Evolutionary conservation across 2,797 vertebrate genomes (phyloP).

Genomic region (Neopelma chrysocephalum): DNA sequence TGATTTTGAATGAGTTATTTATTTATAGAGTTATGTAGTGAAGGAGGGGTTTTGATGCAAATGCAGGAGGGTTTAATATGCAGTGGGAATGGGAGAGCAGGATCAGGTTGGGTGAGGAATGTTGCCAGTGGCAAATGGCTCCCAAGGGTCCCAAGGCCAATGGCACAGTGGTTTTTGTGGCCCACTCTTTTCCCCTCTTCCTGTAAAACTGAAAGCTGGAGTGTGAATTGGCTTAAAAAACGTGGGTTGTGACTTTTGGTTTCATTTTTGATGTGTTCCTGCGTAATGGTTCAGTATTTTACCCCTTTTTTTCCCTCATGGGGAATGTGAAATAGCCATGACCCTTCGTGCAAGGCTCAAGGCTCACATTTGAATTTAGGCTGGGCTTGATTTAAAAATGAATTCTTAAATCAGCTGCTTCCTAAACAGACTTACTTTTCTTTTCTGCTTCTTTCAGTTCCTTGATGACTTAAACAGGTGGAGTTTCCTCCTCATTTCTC

Average conservation of each 20-base stretch:
- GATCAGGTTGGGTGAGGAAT: not conserved
- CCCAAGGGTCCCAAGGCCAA: too few species aligned
- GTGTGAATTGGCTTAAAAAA: not conserved
- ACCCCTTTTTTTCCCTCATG: accelerated
- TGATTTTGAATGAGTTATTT: not conserved
- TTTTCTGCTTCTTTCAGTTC: conserved; percentile 72
- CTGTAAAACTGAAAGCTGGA: not conserved
- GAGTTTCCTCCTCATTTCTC: conserved; percentile 81
- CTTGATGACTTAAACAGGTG: conserved; percentile 90
- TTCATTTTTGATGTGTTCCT: not conserved
- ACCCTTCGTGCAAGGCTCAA: not conserved
- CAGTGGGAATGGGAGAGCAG: not conserved
- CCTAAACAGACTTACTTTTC: not conserved
- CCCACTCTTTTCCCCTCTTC: not conserved
- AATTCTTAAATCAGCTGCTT: not conserved
- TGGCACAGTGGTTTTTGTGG: not conserved
- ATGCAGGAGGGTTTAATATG: accelerated
- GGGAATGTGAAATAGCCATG: not conserved
- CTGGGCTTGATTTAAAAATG: not conserved
- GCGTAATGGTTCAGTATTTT: not conserved
- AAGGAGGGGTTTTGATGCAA: not conserved
- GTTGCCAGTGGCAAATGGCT: not conserved
- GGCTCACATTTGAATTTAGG: not conserved
- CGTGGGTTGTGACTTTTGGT: not conserved
- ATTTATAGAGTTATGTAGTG: accelerated